Base-by-base conservation (phyloP, 2,797 vertebrate species). In the Gastrophryne carolinensis region DNA sequence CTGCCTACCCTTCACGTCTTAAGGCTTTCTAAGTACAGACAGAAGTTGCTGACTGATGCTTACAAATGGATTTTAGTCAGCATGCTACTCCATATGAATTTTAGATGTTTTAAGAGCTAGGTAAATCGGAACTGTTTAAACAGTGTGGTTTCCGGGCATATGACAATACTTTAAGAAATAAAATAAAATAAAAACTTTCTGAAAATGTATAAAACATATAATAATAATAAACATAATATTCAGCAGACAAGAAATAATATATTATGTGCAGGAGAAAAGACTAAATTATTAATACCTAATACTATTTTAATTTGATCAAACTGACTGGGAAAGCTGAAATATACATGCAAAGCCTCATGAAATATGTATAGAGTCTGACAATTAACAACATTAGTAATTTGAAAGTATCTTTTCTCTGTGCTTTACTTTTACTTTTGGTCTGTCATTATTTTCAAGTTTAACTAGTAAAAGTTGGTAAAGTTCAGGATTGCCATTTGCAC, bases 291-390 rank as follows among this genome's bases (percentile, higher is more conserved):
- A 47, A 64, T 47, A 64, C 24, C 9, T 47, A 27, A 27, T 63
- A 64, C 39, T 47, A 47, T 47, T 64, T 64, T 64, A 63, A 64
- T 64, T 64, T 64, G 39, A 64, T 64, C 37, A 64, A 64, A 64
- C 61, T 64, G 39, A 64, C 39, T 64, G 26, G 61, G 61, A 64
- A 64, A 49, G 30, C 15, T 44, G 61, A 64, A 64, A 64, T 24
- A 47, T 64, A 64, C 35, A 29, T 30, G 61, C 23, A 23, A 47
- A 47, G 13, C 15, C 24, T 64, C 61, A 64, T 64, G 37, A 64
- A 64, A 64, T 64, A 64, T 64, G 61, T 47, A 64, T 64, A 47
- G 39, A 44, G 61, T 27, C 61, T 64, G 61, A 64, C 61, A 64
- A 64, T 64, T 64, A 64, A 37, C 61, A 64, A 64, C 30, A 47